phyloP scores from a whole-genome alignment of 2,888 invertebrate species.

The Mythimna pallens region DNA sequence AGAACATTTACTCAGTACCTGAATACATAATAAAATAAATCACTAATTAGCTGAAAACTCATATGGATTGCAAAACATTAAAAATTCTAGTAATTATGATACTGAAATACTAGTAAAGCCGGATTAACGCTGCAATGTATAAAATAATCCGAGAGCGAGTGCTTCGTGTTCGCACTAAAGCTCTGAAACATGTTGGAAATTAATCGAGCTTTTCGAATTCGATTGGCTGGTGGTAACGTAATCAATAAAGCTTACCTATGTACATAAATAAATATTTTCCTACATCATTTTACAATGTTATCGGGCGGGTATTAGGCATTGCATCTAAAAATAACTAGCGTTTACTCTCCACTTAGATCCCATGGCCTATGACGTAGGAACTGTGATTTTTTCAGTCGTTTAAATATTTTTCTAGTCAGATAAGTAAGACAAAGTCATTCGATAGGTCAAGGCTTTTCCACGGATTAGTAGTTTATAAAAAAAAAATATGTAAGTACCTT shows the following conservation, averaged over 20 bases:
- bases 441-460: no score
- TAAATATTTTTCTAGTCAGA: no score
- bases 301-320: background rate
- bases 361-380: no score
- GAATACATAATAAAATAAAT: background rate
- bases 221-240: background rate
- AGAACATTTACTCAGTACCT: background rate
- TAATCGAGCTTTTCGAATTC: constrained; percentile 35
- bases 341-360: no score
- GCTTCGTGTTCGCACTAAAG: constrained; percentile 24
- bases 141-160: constrained; percentile 43
- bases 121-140: constrained; percentile 46
- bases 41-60: constrained; percentile 22
- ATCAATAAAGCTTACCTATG: constrained; percentile 7
- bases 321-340: background rate
- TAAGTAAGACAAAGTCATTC: no score
- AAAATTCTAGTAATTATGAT: constrained; percentile 39
- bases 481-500: no score
- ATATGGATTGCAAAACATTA: constrained; percentile 13
- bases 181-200: constrained; percentile 41
- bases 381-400: no score
- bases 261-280: background rate
- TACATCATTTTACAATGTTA: background rate
- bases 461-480: no score
- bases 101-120: constrained; percentile 44